Base-by-base conservation (phyloP, 2,888 invertebrate genomes). In the Sarcophaga variegata region DNA sequence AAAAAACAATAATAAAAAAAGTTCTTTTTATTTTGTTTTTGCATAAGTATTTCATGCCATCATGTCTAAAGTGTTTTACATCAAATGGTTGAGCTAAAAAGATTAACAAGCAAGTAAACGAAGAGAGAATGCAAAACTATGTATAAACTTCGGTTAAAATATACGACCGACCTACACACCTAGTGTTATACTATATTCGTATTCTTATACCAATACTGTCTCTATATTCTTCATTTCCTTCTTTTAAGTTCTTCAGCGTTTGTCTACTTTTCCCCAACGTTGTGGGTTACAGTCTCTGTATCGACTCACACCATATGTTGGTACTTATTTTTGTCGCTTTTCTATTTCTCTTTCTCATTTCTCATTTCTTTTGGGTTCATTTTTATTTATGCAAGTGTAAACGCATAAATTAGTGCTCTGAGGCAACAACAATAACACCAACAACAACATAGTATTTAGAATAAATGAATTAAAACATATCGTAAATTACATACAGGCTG, bases 341-440 rank as follows among this genome's bases (percentile, higher is more conserved):
- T 66, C n/a, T 6, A 63, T 76, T 66, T 27, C 49, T 62, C 12
- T 1, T 20, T 22, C 49, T 60, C 64, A 22, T 22, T 22, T 22
- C 22, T 22, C 22, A 22, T 22, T 22, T 22, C 22, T 27, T 66
- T 49, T 62, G 62, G 77, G 72, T 83, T 83, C 78, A 83, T 62
- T 83, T 54, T 83, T 78, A 78, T 78, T 81, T 81, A 76, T 76
- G 84, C 75, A 79, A 84, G 76, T 81, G 80, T 81, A 77, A 85
- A 85, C 76, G 80, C 80, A 81, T 85, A 81, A 81, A 85, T 81
- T 85, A 81, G 79, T 80, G 17, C 54, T 54, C 54, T 10, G 37
- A 77, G 76, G 59, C 22, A 37, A 37, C 6, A 22, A 20, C 27
- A 27, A 27, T 6, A 27, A 37, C 2, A n/a, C n/a, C n/a, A 37